phyloP scores from a whole-genome alignment of 1,140 invertebrate genomes.

The Heliothis virescens region DNA sequence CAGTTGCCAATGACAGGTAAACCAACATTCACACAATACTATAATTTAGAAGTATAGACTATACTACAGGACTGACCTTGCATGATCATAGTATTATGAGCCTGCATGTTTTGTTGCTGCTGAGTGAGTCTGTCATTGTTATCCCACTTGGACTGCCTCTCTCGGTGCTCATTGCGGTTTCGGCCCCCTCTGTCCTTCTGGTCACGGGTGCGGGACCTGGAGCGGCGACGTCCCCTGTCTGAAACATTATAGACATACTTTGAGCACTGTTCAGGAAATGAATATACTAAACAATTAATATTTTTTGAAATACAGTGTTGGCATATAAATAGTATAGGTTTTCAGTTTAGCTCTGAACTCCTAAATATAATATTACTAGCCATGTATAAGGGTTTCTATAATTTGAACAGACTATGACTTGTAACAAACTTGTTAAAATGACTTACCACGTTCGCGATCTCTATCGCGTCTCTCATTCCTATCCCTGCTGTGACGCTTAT shows the following conservation, averaged over 20 bases:
- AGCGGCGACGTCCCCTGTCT: slow-evolving; percentile 50
- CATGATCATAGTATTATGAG: slow-evolving; percentile 57
- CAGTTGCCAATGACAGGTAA: no score
- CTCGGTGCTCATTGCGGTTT: slow-evolving; percentile 51
- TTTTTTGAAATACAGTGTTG: no score
- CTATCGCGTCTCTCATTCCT: slow-evolving; percentile 5
- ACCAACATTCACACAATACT: no score
- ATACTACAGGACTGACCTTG: slow-evolving; percentile 36
- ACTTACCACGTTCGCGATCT: background rate
- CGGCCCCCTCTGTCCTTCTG: slow-evolving; percentile 56
- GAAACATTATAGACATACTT: background rate
- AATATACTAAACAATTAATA: no score
- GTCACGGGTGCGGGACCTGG: slow-evolving; percentile 56
- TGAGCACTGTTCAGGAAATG: no score
- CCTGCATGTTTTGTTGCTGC: slow-evolving; percentile 14
- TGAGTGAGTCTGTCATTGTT: slow-evolving; percentile 25
- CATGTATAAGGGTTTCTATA: no score
- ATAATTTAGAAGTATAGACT: no score
- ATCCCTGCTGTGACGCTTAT: background rate
- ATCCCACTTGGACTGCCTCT: slow-evolving; percentile 52
- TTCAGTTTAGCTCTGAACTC: no score
- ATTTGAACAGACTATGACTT: no score
- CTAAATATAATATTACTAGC: no score
- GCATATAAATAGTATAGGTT: no score
- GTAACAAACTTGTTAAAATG: background rate